Evolutionary conservation across 2,113 vertebrate genomes (phyloP).

Genomic region (Oenanthe oenanthe): DNA sequence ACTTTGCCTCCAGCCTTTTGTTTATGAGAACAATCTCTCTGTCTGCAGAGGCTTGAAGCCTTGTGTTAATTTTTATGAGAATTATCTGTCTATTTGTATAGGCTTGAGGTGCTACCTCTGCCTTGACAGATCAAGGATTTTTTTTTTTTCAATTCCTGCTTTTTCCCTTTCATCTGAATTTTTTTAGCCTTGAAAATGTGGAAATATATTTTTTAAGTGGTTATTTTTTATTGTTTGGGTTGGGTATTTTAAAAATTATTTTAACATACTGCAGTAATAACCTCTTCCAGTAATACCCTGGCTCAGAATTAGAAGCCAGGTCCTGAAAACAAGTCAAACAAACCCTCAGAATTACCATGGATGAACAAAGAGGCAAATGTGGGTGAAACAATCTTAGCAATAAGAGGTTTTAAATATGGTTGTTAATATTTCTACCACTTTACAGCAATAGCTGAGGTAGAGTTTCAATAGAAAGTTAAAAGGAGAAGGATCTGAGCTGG

Average conservation of each 20-base stretch:
- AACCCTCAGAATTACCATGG: background rate
- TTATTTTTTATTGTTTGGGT: background rate
- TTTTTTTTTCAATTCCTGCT: background rate
- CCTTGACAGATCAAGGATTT: background rate
- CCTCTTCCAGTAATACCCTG: background rate
- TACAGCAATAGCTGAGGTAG: background rate
- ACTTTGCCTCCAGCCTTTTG: conserved; percentile 25
- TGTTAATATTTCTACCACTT: background rate
- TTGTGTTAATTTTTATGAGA: conserved; percentile 15
- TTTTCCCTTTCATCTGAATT: background rate
- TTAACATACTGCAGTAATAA: background rate
- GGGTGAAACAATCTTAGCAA: background rate
- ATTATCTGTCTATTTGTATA: background rate
- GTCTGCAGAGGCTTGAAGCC: conserved; percentile 46
- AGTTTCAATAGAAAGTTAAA: background rate
- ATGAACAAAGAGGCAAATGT: background rate
- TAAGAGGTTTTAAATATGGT: background rate
- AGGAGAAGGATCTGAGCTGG: background rate
- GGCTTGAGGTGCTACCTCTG: conserved; percentile 6
- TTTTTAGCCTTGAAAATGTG: background rate
- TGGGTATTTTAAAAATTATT: background rate
- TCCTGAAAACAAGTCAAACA: conserved; percentile 1
- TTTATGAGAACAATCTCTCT: conserved; percentile 1
- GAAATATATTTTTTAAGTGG: background rate
- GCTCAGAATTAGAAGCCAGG: background rate